Evolutionary conservation across 2,113 vertebrate genomes (phyloP), one percentile per base, ranked within the genome.

Genomic region (Sander vitreus): DNA sequence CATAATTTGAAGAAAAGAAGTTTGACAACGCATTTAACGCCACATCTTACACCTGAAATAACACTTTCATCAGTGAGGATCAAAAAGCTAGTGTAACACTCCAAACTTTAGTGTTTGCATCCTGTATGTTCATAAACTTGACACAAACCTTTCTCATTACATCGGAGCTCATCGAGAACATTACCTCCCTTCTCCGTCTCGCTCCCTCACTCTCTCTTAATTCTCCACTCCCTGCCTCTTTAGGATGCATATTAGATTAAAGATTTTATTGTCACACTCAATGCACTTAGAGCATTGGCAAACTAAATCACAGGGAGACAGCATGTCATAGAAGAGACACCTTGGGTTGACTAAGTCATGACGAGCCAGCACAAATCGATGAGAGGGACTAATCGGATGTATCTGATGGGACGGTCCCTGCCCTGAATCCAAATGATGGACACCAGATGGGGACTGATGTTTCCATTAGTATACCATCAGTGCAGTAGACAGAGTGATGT

Each of bases 251-350:
- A 94, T 94, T 93, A 94, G 91, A 94, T 94, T 94, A 93, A 92
- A 93, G 89, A 91, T 94, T 94, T 94, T 93, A 94, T 94, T 93
- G 93, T 94, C 92, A 93, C 93, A 93, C 87, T 93, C 91, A 91
- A 92, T 93, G 89, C 93, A 94, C 93, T 94, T 94, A 93, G 92
- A 93, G 91, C 87, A 80, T 84, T 88, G 89, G 92, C 92, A 93
- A 94, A 93, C 91, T 91, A 91, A 93, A 94, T 94, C 93, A 92
- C 83, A 84, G 88, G 80, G 87, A 92, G 93, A 91, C 90, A 87
- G 91, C 86, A 91, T 93, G 92, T 93, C 93, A 93, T 89, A 91
- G 93, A 90, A 89, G 92, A 93, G 93, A 94, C 93, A 94, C 93
- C 93, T 94, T 93, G 93, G 90, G 87, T 92, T 93, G 92, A 93